These are phyloP conservation scores for Tetranychus cinnabarinus DNA, from an alignment of 1,140 invertebrate genomes.

Conservation along the genomic window DNA sequence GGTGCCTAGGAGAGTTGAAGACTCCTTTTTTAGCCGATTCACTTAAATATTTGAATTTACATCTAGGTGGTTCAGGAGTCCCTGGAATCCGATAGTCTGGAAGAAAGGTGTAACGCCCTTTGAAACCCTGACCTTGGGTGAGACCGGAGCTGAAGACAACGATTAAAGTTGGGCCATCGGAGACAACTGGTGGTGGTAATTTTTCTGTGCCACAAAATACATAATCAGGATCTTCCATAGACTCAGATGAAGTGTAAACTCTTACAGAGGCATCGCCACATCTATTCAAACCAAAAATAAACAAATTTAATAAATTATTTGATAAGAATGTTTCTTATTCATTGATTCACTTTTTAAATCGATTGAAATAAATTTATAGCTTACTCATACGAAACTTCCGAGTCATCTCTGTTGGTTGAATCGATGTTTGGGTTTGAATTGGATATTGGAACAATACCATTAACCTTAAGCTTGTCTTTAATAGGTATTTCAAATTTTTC, in stretches of 20 bases:
- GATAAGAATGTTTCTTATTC: background rate
- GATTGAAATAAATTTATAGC: background rate
- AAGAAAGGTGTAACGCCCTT: slow-evolving; percentile 68
- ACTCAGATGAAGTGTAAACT: slow-evolving; percentile 66
- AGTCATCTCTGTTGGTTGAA: background rate
- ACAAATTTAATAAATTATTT: background rate
- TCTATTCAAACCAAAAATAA: slow-evolving; percentile 18
- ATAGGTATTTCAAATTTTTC: slow-evolving; percentile 64
- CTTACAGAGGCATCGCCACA: slow-evolving; percentile 75
- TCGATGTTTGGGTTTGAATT: background rate
- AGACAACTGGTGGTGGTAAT: slow-evolving; percentile 41
- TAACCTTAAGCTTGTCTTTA: background rate
- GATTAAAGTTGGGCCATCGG: slow-evolving; percentile 70
- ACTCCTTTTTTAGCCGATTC: slow-evolving; percentile 57
- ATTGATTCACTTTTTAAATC: background rate
- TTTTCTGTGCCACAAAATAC: slow-evolving; percentile 55
- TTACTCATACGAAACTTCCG: background rate
- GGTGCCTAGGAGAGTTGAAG: slow-evolving; percentile 85
- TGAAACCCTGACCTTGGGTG: slow-evolving; percentile 64
- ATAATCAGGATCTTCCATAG: slow-evolving; percentile 73
- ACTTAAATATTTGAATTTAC: slow-evolving; percentile 71
- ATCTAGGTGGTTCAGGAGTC: slow-evolving; percentile 68
- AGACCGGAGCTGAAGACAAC: slow-evolving; percentile 64
- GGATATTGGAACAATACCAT: slow-evolving; percentile 16
- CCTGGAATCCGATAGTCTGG: slow-evolving; percentile 61